These are phyloP conservation scores for Pocillopora grandis DNA, from an alignment of 92 coral and sea anemone species.

Conservation along the genomic window DNA sequence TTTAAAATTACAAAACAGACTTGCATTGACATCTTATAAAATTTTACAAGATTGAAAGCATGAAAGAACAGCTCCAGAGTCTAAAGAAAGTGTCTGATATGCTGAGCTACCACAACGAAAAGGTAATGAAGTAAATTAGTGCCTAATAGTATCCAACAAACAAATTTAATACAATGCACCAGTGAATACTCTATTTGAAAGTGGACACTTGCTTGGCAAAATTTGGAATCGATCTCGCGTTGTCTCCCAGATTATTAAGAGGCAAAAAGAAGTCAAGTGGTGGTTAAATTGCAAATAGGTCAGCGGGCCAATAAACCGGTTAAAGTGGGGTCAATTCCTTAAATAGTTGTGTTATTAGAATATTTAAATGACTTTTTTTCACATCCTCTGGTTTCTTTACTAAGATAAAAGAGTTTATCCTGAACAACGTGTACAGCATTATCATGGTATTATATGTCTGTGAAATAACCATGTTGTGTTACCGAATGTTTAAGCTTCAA, in stretches of 20 bases:
- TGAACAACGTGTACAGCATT: too few relatives aligned
- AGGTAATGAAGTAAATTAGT: constrained; percentile 46
- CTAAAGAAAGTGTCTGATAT: constrained; percentile 63
- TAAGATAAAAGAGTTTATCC: not conserved
- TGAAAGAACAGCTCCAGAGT: constrained; percentile 67
- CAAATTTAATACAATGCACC: too few relatives aligned
- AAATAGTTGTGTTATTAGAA: too few relatives aligned
- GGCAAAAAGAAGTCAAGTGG: too few relatives aligned
- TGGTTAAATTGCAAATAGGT: too few relatives aligned
- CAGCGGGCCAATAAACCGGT: too few relatives aligned
- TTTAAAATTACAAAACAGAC: not conserved
- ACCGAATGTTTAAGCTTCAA: constrained; percentile 63
- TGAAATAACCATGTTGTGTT: not conserved
- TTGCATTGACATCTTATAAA: not conserved
- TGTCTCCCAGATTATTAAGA: too few relatives aligned
- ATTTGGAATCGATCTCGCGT: too few relatives aligned
- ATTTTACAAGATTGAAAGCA: constrained; percentile 57
- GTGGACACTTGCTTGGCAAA: too few relatives aligned
- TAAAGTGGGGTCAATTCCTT: too few relatives aligned
- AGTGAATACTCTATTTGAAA: too few relatives aligned
- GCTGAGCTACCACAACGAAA: constrained; percentile 65
- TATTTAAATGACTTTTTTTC: too few relatives aligned
- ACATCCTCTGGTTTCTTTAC: not conserved
- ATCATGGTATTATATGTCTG: not conserved
- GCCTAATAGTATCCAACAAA: not conserved